phyloP scores from a whole-genome alignment of 2,888 invertebrate species.

The Pammene aurita region DNA sequence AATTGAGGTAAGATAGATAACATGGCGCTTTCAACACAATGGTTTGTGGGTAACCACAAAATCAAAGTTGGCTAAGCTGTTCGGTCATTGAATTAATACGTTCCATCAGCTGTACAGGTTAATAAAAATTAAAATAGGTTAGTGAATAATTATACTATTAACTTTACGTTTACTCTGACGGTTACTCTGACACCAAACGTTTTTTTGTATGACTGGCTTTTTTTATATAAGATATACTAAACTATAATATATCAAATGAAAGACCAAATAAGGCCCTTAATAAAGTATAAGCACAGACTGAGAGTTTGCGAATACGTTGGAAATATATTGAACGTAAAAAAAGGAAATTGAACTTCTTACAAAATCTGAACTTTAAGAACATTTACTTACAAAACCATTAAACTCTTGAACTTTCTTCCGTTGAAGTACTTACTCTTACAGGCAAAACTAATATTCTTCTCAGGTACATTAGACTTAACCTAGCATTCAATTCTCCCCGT shows the following conservation, averaged over 20 bases:
- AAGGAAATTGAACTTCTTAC: not conserved
- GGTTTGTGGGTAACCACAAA: not conserved
- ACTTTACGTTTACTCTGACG: too few relatives aligned
- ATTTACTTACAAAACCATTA: slow-evolving; percentile 10
- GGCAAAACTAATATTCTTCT: slow-evolving; percentile 28
- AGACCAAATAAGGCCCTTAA: too few relatives aligned
- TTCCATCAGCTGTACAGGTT: too few relatives aligned
- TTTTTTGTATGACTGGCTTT: too few relatives aligned
- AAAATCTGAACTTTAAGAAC: slow-evolving; percentile 21
- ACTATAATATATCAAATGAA: too few relatives aligned
- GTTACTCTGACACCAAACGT: too few relatives aligned
- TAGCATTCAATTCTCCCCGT: slow-evolving; percentile 47
- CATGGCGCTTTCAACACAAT: not conserved
- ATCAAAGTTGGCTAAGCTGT: not conserved
- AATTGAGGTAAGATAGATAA: not conserved
- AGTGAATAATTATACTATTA: too few relatives aligned
- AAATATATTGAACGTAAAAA: not conserved
- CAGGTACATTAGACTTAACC: slow-evolving; percentile 46
- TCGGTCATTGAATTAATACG: not conserved
- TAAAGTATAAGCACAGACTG: too few relatives aligned
- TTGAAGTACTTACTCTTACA: slow-evolving; percentile 8
- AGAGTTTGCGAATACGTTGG: too few relatives aligned
- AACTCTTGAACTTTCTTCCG: slow-evolving; percentile 1
- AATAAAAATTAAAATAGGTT: too few relatives aligned
- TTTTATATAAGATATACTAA: too few relatives aligned